These are phyloP conservation scores for Zingel zingel DNA, from an alignment of 2,113 vertebrate species.

Conservation along the genomic window DNA sequence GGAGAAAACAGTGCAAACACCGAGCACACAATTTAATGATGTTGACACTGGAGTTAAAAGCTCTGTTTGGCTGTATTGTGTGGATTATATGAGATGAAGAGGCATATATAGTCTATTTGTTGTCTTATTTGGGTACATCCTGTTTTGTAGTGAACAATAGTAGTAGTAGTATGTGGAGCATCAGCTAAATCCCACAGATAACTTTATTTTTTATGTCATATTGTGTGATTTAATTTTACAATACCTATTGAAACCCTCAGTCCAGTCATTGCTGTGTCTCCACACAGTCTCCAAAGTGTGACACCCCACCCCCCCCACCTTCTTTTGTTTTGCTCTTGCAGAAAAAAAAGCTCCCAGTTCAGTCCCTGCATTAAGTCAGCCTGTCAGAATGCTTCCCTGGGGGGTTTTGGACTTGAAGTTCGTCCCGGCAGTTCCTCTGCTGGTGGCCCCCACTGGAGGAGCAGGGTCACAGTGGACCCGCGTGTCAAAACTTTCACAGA, in stretches of 20 bases:
- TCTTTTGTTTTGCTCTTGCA: conserved; percentile 48
- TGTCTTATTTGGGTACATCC: neutral
- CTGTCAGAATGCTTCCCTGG: conserved; percentile 90
- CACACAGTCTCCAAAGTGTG: neutral
- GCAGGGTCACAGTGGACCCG: conserved; percentile 63
- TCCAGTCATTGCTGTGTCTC: conserved; percentile 36
- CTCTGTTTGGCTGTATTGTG: neutral
- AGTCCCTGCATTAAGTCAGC: conserved; percentile 89
- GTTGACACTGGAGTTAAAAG: neutral
- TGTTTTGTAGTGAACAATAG: neutral
- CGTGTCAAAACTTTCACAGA: conserved; percentile 60
- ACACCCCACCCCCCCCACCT: neutral
- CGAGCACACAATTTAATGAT: conserved; percentile 4
- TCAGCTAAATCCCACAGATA: neutral
- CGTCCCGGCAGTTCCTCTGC: conserved; percentile 81
- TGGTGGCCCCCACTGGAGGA: conserved; percentile 67
- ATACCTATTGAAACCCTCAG: conserved; percentile 16
- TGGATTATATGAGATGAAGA: neutral
- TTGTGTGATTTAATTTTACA: conserved; percentile 43
- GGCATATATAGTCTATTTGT: neutral
- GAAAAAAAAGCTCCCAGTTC: conserved; percentile 72
- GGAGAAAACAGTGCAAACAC: conserved; percentile 32
- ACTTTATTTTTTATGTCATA: conserved; percentile 15
- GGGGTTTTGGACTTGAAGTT: conserved; percentile 87
- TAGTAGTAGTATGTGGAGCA: no score